Base-by-base conservation (phyloP, 2,113 vertebrate species). In the Epinephelus cyanopodus region DNA sequence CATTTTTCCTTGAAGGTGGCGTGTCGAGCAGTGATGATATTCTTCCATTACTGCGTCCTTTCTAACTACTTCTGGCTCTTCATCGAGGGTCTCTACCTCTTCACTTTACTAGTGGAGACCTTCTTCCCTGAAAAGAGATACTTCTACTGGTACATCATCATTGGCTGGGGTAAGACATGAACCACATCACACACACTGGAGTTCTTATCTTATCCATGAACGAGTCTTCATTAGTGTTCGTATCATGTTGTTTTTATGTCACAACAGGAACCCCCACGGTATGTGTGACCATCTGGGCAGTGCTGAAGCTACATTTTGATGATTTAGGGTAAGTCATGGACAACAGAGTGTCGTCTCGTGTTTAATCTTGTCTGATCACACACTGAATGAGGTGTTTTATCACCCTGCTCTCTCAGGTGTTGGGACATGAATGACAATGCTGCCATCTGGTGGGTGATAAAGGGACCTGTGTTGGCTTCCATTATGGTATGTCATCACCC, bases 31-130 rank as follows among this genome's bases (percentile, higher is more conserved):
- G 96, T 98, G 75, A 98, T 99, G 98, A 96, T 99, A 25, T 99
- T 99, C 94, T 99, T 99, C 85, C 98, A 99, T 86, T 99, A 99
- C 95, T 99, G 98, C 1, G 98, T 99, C 50, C 97, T 99, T 93
- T 99, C 98, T 67, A 99, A 99, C 94, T 99, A 99, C 94, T 98
- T 99, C 95, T 99, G 98, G 98, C 96, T 99, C 66, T 99, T 99
- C 94, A 99, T 99, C 2, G 98, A 99, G 85, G 98, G 98, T 3
- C 86, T 99, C 52, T 99, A 99, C 91, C 98, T 99, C 79, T 99
- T 99, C 94, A 99, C 98, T 0, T 73, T 99, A 52, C 65, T 99
- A 84, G 98, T 99, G 73, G 98, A 99, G 87, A 99, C 98, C 62
- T 99, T 99, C 94, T 99, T 99, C 79, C 98, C 98, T 0, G 98